Evolutionary conservation across 2,113 vertebrate species (phyloP), one percentile per base, ranked within the genome.

Genomic region (Perccottus glenii): DNA sequence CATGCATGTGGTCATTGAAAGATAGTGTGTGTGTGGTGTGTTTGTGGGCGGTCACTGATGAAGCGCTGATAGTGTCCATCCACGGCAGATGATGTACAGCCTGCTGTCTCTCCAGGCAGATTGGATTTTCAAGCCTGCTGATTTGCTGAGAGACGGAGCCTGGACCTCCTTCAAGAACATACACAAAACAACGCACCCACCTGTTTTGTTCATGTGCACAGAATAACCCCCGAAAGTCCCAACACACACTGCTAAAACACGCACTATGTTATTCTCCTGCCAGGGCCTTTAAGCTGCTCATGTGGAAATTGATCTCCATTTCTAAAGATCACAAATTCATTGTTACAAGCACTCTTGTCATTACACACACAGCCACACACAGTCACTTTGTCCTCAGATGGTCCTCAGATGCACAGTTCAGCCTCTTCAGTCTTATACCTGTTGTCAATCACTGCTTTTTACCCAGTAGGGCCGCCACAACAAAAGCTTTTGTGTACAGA

Each of bases 91-190:
- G 90, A 93, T 91, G 85, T 92, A 92, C 87, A 90, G 90, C 89
- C 84, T 83, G 85, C 90, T 90, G 90, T 91, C 91, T 93, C 82
- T 86, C 60, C 82, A 84, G 89, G 90, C 91, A 92, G 92, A 93
- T 92, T 93, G 93, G 92, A 92, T 93, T 93, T 92, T 91, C 90
- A 90, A 90, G 89, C 87, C 83, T 87, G 80, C 88, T 92, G 91
- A 93, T 93, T 89, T 78, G 90, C 85, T 91, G 91, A 91, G 84
- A 91, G 86, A 93, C 91, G 88, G 88, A 85, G 72, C 68, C 76
- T 81, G 87, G 89, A 87, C 84, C 88, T 78, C 82, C 78, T 70
- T 80, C 69, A 81, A 68, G 82, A 65, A 50, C 61, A 55, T 69
- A 51, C 62, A 57, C 57, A 47, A 66, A 61, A 64, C 43, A 50